Conservation (phyloP, 2,888 invertebrate genomes). For the Amblyteles armatorius region DNA sequence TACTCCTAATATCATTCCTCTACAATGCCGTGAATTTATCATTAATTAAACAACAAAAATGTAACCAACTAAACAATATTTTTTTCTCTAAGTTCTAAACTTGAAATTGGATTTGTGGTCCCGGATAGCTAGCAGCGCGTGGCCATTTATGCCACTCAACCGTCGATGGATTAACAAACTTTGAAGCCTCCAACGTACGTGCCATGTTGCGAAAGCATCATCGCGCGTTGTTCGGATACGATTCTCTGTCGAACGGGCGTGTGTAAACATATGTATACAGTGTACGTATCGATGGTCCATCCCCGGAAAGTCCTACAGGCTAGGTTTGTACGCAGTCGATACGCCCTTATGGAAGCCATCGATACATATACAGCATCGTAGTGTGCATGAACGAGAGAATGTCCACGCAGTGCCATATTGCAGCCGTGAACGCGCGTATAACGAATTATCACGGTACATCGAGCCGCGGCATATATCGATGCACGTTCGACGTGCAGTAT, state of each 20-base stretch:
- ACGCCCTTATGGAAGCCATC: neutral
- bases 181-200: neutral
- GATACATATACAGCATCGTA: neutral
- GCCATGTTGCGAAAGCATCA: neutral
- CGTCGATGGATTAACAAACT: neutral
- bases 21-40: no score
- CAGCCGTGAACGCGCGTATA: constrained; percentile 64
- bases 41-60: no score
- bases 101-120: no score
- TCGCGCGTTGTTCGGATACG: neutral
- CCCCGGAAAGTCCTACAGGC: neutral
- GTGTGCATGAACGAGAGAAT: neutral
- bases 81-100: no score
- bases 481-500: constrained; percentile 63
- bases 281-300: neutral
- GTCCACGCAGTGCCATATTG: constrained; percentile 72
- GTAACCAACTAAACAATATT: no score
- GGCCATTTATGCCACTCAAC: no score
- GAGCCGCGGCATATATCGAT: constrained; percentile 68
- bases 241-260: neutral
- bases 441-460: constrained; percentile 77
- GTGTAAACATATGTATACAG: neutral
- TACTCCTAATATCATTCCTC: no score
- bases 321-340: neutral
- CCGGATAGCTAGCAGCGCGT: no score